Base-by-base conservation (phyloP, 2,113 vertebrate species). In the Felis chaus region DNA sequence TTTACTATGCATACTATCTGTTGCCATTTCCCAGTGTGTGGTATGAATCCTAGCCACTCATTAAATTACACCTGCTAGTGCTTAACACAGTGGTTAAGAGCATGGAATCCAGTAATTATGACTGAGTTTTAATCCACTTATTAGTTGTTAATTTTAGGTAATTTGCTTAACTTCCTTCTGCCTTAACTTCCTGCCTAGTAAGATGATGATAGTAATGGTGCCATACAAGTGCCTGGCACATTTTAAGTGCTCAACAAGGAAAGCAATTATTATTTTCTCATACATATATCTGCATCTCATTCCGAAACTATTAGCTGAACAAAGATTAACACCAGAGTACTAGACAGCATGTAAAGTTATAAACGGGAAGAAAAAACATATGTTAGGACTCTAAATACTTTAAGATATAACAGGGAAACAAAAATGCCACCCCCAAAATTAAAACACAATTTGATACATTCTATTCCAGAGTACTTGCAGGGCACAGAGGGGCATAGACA, bases 61-160 rank as follows among this genome's bases (percentile, higher is more conserved):
- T 85, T 96, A 78, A 45, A 66, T 89, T 48, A 36, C 5, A 94
- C 9, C 36, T 82, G 53, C 73, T 48, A 66, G 31, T 89, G 25
- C 74, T 92, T 65, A 88, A 82, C 33, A 81, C 23, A 68, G 39
- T 93, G 65, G 10, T 68, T 81, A 61, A 50, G 79, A 94, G 11
- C 65, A 63, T 66, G 29, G 65, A 81, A 57, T 82, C 57, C 29
- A 73, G 65, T 85, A 76, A 57, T 83, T 92, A 76, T 69, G 48
- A 63, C 27, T 57, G 83, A 92, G 36, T 88, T 92, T 25, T 66
- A 88, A 95, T 78, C 29, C 4, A 94, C 80, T 92, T 45, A 27
- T 61, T 76, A 76, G 25, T 88, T 87, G 41, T 71, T 95, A 82
- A 94, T 97, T 92, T 96, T 86, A 80, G 13, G n/a, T 73, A 94